Evolutionary conservation across 2,113 vertebrate species (phyloP).

Genomic region (Elgaria multicarinata): DNA sequence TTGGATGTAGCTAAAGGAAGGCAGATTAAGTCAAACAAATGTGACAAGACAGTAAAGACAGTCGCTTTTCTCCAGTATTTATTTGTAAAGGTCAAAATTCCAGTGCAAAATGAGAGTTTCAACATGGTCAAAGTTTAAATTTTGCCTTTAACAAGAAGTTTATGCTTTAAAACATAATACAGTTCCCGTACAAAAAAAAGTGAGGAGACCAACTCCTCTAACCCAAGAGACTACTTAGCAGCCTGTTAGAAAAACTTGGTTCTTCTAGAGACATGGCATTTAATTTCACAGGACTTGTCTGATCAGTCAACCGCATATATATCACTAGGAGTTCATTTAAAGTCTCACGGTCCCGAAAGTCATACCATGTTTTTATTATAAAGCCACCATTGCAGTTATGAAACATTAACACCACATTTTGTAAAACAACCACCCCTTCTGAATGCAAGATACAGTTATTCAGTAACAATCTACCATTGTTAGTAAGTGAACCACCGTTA

Average conservation of each 20-base stretch:
- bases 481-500: not conserved
- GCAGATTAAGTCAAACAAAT: not conserved
- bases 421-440: not conserved
- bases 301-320: no score
- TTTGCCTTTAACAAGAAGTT: slow-evolving; percentile 14
- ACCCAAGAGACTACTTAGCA: slow-evolving; percentile 56
- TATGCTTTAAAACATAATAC: slow-evolving; percentile 33
- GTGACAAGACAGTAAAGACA: slow-evolving; percentile 46
- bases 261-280: not conserved
- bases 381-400: not conserved
- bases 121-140: not conserved
- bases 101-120: slow-evolving; percentile 44
- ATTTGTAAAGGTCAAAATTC: slow-evolving; percentile 55
- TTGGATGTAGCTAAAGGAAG: not conserved
- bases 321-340: not conserved
- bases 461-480: not conserved
- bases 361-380: not conserved
- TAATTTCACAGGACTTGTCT: not conserved
- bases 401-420: not conserved
- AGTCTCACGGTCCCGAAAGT: not conserved
- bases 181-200: slow-evolving; percentile 49
- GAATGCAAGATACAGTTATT: not conserved
- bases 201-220: not conserved
- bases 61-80: slow-evolving; percentile 63
- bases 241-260: slow-evolving; percentile 13